Percentiles rank a stretch among this genome's conserved stretches.
Conservation (phyloP, 1,140 invertebrate species). For the Babylonia areolata region DNA sequence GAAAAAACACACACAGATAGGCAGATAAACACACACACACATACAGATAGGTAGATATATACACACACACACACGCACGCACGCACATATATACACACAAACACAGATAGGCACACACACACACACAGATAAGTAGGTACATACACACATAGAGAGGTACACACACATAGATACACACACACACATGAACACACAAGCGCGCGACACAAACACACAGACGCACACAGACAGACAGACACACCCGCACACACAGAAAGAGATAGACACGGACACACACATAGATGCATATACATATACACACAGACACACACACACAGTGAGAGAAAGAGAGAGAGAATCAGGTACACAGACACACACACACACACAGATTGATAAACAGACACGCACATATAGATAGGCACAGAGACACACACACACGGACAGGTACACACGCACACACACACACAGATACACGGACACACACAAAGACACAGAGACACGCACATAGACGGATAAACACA, state of each 20-base stretch:
- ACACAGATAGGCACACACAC: not conserved
- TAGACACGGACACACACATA: not conserved
- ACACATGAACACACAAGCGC: not conserved
- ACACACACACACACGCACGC: not conserved
- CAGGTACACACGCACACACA: conserved; percentile 31
- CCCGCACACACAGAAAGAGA: not conserved
- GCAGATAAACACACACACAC: not conserved
- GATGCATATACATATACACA: no score
- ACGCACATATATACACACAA: not conserved
- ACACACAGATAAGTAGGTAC: not conserved
- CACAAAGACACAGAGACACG: not conserved
- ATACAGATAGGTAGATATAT: no score
- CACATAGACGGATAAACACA: not conserved
- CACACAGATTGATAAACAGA: no score
- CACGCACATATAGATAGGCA: not conserved
- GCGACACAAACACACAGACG: not conserved
- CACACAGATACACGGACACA: no score
- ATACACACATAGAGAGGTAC: not conserved
- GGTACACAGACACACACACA: not conserved
- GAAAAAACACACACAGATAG: not conserved
- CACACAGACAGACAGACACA: not conserved
- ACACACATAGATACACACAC: not conserved
- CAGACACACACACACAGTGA: no score
- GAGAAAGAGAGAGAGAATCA: no score
- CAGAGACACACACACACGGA: conserved; percentile 65